A percentile compares a stretch with the other conserved stretches of the same genome.
Evolutionary conservation across 1,140 invertebrate genomes (phyloP).

Genomic region (Caenorhabditis briggsae): DNA sequence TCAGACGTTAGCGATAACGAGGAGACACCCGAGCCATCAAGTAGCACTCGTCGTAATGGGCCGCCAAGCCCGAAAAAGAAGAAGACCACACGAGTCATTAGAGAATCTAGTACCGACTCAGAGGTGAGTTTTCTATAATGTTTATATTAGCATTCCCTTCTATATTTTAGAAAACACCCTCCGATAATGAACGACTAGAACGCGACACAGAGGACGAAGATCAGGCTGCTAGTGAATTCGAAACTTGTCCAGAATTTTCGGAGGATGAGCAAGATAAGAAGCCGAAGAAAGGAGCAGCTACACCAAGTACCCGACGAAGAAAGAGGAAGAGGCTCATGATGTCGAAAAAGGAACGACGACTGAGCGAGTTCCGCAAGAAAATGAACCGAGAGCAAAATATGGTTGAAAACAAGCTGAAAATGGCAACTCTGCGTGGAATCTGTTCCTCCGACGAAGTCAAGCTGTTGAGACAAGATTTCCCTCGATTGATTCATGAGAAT

Average conservation of each 20-base stretch:
- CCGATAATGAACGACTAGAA: not conserved
- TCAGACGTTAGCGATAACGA: constrained; percentile 24
- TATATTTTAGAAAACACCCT: not conserved
- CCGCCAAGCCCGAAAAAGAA: constrained; percentile 2
- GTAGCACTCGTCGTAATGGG: not conserved
- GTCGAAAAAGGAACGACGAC: constrained; percentile 19
- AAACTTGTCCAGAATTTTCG: constrained; percentile 3
- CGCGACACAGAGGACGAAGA: constrained; percentile 26
- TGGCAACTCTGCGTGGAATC: not conserved
- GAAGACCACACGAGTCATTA: constrained; percentile 1
- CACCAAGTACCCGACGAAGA: not conserved
- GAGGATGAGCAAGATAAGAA: constrained; percentile 25
- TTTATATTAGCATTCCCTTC: not conserved
- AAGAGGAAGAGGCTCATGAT: not conserved
- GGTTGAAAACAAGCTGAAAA: not conserved
- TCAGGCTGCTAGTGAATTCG: not conserved
- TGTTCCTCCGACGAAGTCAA: constrained; percentile 18
- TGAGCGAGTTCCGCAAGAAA: constrained; percentile 11
- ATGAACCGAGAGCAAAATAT: constrained; percentile 11
- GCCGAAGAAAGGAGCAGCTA: not conserved
- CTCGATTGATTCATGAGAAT: not conserved
- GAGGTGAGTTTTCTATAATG: not conserved
- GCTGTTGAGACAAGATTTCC: not conserved
- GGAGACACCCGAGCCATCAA: not conserved
- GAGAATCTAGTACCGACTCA: constrained; percentile 17